A percentile compares a stretch with the other conserved stretches of the same genome.
These are phyloP conservation scores for Drosophila kambysellisi DNA, from an alignment of 2,888 invertebrate species.

Conservation along the genomic window DNA sequence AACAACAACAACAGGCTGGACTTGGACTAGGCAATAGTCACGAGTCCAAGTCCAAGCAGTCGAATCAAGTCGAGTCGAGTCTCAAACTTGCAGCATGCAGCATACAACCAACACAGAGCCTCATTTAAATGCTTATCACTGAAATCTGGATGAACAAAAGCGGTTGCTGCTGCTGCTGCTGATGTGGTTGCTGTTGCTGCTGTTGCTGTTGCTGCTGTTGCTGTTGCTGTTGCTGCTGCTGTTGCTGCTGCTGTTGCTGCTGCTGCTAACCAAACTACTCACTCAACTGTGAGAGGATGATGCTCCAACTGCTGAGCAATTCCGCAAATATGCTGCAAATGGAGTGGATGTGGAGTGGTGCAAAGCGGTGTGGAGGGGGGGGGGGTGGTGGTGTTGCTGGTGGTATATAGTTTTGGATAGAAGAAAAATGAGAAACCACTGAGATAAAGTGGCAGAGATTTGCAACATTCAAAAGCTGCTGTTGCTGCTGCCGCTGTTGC, in stretches of 20 bases:
- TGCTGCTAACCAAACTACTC: conserved; percentile 71
- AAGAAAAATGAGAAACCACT: conserved; percentile 78
- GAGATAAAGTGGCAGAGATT: conserved; percentile 80
- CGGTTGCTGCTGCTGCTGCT: conserved; percentile 67
- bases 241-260: conserved; percentile 38
- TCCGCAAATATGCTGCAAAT: conserved; percentile 56
- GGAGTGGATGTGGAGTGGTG: conserved; percentile 8
- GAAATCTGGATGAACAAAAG: conserved; percentile 81
- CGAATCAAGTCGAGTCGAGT: conserved; percentile 2
- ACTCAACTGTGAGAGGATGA: conserved; percentile 61
- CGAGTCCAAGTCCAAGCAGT: conserved; percentile 26
- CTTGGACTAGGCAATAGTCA: conserved; percentile 42
- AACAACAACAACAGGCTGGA: not conserved
- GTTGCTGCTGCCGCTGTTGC: conserved; percentile 34
- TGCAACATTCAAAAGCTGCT: conserved; percentile 76
- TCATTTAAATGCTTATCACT: conserved; percentile 83
- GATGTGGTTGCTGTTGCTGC: conserved; percentile 41
- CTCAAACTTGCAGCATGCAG: conserved; percentile 27
- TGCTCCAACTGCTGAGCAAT: conserved; percentile 59
- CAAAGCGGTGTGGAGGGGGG: no score
- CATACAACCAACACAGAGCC: conserved; percentile 44
- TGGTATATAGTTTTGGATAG: conserved; percentile 59
- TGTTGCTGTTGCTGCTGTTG: conserved; percentile 50
- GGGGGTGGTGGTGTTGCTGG: conserved; percentile 2
- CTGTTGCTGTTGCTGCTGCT: conserved; percentile 38